phyloP scores from a whole-genome alignment of 2,113 vertebrate genomes.

The Cyphomyrus discorhynchus region DNA sequence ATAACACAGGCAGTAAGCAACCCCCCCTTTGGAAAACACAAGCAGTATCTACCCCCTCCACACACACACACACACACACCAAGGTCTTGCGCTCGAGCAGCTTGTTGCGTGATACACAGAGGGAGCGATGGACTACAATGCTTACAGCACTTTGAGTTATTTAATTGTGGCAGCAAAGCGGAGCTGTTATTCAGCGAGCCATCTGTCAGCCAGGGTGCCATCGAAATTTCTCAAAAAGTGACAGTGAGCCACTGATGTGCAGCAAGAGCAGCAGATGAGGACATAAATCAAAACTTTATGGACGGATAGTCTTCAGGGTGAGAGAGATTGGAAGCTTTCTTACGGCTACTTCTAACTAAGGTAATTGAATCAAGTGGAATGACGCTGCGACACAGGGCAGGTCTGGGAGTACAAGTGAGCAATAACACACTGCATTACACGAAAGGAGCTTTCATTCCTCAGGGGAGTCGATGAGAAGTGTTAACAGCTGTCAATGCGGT shows the following conservation, averaged over 20 bases:
- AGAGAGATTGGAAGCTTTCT: slow-evolving; percentile 2
- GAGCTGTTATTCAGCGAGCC: background rate
- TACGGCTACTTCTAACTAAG: background rate
- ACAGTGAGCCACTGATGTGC: slow-evolving; percentile 5
- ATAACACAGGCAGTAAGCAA: background rate
- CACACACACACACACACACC: background rate
- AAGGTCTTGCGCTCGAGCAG: background rate
- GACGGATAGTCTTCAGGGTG: background rate
- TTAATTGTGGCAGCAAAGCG: slow-evolving; percentile 6
- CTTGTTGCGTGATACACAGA: background rate
- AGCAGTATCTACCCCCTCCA: too few species aligned
- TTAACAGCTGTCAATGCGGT: background rate
- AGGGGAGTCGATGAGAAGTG: background rate
- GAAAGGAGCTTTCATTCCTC: background rate
- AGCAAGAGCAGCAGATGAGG: background rate
- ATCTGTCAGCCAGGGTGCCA: background rate
- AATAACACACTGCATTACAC: slow-evolving; percentile 10
- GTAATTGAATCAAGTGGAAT: slow-evolving; percentile 11
- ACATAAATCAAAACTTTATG: slow-evolving; percentile 14
- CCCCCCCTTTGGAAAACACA: background rate
- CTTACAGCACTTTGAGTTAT: background rate
- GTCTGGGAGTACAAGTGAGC: slow-evolving; percentile 1
- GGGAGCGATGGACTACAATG: background rate
- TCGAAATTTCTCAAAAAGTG: slow-evolving; percentile 8
- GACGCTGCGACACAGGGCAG: background rate